Evolutionary conservation across 1,140 invertebrate genomes (phyloP).

Genomic region (Rhynchophorus ferrugineus): DNA sequence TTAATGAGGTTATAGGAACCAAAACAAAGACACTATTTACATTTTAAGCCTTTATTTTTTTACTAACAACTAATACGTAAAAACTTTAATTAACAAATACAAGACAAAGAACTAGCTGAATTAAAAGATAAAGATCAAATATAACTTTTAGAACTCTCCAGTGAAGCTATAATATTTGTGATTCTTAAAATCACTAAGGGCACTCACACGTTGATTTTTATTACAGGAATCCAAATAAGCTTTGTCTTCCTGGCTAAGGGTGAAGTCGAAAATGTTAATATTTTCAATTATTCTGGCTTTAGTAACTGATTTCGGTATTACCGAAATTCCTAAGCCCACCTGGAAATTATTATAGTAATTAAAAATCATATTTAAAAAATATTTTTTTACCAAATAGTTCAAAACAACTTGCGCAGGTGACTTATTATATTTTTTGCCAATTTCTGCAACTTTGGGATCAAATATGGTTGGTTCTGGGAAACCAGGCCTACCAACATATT

Average conservation of each 20-base stretch:
- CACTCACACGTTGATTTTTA: constrained; percentile 48
- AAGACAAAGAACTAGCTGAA: too few species aligned
- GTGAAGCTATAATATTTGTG: constrained; percentile 48
- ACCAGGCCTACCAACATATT: constrained; percentile 40
- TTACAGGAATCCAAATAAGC: constrained; percentile 53
- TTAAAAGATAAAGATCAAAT: too few species aligned
- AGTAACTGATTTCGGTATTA: constrained; percentile 78
- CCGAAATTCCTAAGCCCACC: constrained; percentile 53
- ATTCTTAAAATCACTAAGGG: constrained; percentile 39
- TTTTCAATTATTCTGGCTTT: constrained; percentile 68
- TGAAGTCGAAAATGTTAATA: constrained; percentile 70
- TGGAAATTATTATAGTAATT: constrained; percentile 4
- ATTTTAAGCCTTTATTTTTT: too few species aligned
- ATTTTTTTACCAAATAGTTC: constrained; percentile 54
- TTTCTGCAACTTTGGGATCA: constrained; percentile 48
- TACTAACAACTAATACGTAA: too few species aligned
- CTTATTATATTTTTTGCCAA: constrained; percentile 62
- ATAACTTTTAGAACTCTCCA: constrained; percentile 14
- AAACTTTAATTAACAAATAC: too few species aligned
- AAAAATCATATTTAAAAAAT: background rate
- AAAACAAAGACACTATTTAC: too few species aligned
- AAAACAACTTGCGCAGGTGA: constrained; percentile 59
- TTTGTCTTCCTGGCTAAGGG: constrained; percentile 58
- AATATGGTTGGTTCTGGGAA: constrained; percentile 50
- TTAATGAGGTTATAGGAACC: too few species aligned